Conservation (phyloP, 2,113 vertebrate genomes). For the Mus pahari region DNA sequence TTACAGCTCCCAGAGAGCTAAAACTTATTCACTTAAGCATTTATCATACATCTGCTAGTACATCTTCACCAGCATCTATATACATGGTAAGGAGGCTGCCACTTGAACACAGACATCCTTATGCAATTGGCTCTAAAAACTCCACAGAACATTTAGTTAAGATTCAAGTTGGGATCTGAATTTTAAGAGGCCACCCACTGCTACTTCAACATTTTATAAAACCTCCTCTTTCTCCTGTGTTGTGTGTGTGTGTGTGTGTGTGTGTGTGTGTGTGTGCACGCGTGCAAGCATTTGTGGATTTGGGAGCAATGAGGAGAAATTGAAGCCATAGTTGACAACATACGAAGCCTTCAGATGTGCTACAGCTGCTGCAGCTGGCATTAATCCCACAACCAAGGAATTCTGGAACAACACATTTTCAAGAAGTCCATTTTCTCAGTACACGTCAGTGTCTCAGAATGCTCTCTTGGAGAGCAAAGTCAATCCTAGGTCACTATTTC, state of each 20-base stretch:
- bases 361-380: slow-evolving; percentile 75
- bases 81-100: neutral
- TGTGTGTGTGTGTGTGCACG: neutral
- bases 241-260: neutral
- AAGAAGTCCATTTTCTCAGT: slow-evolving; percentile 84
- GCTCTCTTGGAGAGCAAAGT: slow-evolving; percentile 87
- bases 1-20: neutral
- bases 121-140: neutral
- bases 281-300: neutral
- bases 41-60: neutral
- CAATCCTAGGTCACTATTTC: slow-evolving; percentile 89
- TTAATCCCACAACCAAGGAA: slow-evolving; percentile 73
- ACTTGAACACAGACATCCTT: neutral
- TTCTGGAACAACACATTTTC: slow-evolving; percentile 81
- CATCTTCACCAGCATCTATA: neutral
- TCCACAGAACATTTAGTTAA: neutral
- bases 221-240: neutral
- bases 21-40: neutral
- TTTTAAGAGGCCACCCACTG: neutral
- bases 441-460: slow-evolving; percentile 82
- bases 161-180: neutral
- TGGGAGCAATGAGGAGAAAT: neutral
- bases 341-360: slow-evolving; percentile 76
- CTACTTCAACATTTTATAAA: neutral
- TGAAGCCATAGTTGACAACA: slow-evolving; percentile 70